Evolutionary conservation across 2,797 vertebrate species (phyloP).

Genomic region (Oreochromis grahami): DNA sequence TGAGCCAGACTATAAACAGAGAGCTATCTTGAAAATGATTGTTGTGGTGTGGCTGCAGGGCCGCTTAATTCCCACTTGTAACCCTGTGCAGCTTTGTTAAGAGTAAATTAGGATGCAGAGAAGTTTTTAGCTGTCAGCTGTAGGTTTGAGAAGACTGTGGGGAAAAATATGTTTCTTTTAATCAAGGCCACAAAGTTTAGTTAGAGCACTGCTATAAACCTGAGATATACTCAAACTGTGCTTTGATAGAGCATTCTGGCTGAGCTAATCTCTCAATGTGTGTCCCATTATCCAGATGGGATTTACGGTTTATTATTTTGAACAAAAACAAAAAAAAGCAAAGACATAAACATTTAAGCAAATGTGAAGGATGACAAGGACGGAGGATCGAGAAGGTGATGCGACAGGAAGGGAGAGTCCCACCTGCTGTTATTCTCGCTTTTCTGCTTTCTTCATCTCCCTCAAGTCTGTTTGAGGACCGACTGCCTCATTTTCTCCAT

Average conservation of each 20-base stretch:
- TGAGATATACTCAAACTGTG: background rate
- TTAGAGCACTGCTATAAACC: background rate
- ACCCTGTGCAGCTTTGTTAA: background rate
- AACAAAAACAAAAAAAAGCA: background rate
- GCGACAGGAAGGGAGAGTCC: background rate
- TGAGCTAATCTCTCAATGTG: background rate
- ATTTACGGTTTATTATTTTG: background rate
- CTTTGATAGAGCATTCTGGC: background rate
- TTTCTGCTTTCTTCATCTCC: constrained; percentile 8
- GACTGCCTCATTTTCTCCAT: constrained; percentile 49
- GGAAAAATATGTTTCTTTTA: background rate
- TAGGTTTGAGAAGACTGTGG: background rate
- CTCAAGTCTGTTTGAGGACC: constrained; percentile 3
- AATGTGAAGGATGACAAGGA: background rate
- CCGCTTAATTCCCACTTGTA: background rate
- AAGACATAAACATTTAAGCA: background rate
- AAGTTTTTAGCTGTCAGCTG: background rate
- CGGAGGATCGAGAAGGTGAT: background rate
- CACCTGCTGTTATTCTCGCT: constrained; percentile 25
- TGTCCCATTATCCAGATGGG: background rate
- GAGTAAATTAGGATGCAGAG: background rate
- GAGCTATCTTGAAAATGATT: background rate
- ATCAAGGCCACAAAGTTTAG: background rate
- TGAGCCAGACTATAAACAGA: constrained; percentile 15
- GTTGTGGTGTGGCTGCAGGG: constrained; percentile 26